Percentiles rank a stretch among this genome's conserved stretches.
Conservation (phyloP, 2,113 vertebrate species). For the Boulengeromyrus knoepffleri region DNA sequence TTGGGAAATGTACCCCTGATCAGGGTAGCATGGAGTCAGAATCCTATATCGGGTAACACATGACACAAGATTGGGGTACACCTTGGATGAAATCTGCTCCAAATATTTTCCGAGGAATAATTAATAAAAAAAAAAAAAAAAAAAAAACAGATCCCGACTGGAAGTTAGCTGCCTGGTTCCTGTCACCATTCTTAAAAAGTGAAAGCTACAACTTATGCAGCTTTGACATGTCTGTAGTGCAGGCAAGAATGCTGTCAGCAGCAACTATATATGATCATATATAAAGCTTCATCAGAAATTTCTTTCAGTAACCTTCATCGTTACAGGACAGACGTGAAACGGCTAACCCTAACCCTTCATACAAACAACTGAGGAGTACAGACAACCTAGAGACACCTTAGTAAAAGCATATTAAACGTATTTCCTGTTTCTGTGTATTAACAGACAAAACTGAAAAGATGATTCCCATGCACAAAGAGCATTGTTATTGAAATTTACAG, state of each 20-base stretch:
- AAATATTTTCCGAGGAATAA: not conserved
- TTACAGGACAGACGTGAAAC: not conserved
- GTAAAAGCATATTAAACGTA: not conserved
- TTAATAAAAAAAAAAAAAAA: not conserved
- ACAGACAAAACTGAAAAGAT: not conserved
- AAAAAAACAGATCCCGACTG: not conserved
- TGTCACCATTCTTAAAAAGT: not conserved
- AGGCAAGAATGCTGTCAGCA: too few species aligned
- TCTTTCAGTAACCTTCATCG: not conserved
- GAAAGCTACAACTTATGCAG: not conserved
- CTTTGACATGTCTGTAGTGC: too few species aligned
- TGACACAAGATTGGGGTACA: not conserved
- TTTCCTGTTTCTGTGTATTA: not conserved
- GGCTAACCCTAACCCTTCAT: not conserved
- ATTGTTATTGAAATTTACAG: not conserved
- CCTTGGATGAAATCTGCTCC: not conserved
- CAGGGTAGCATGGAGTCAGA: not conserved
- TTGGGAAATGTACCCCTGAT: not conserved
- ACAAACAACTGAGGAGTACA: not conserved
- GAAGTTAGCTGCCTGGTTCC: not conserved
- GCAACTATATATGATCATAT: too few species aligned
- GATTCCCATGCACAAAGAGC: not conserved
- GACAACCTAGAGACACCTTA: not conserved
- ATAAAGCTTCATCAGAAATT: not conserved
- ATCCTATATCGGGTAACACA: not conserved